Percentiles rank a stretch among this genome's conserved stretches.
These are phyloP conservation scores for Phaetusa simplex DNA, from an alignment of 2,113 vertebrate species.

Conservation along the genomic window DNA sequence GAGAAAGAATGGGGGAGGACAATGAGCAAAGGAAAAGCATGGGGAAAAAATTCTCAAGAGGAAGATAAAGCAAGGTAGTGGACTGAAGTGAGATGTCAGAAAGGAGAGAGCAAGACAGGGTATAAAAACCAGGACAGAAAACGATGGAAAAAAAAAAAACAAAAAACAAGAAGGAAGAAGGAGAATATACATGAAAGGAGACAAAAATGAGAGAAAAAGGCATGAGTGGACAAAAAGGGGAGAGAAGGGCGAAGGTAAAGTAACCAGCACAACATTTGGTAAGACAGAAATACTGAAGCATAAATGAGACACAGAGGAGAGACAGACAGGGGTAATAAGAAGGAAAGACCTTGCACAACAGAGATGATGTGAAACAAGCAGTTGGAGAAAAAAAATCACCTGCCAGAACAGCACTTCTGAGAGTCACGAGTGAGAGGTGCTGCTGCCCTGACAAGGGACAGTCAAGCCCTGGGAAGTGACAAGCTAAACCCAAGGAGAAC, in stretches of 20 bases:
- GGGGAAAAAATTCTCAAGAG: not conserved
- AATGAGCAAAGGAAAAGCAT: not conserved
- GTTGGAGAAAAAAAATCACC: not conserved
- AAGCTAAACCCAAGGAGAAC: conserved; percentile 2
- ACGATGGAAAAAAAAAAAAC: not conserved
- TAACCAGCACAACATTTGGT: not conserved
- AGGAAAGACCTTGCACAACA: not conserved
- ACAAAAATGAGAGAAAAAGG: not conserved
- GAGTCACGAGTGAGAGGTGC: not conserved
- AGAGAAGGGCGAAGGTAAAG: not conserved
- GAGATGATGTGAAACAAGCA: not conserved
- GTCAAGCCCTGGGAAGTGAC: not conserved
- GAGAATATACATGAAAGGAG: not conserved
- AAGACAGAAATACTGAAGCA: not conserved
- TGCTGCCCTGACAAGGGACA: not conserved
- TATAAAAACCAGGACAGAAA: not conserved
- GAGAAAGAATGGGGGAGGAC: not conserved
- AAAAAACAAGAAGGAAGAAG: not conserved
- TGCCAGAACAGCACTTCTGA: not conserved
- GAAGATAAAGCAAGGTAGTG: not conserved
- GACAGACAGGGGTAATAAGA: not conserved
- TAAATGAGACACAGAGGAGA: not conserved
- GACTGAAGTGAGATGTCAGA: not conserved
- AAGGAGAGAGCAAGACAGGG: not conserved
- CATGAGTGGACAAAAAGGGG: not conserved